Evolutionary conservation across 1,140 invertebrate genomes (phyloP).

Genomic region (Theocolax elegans): DNA sequence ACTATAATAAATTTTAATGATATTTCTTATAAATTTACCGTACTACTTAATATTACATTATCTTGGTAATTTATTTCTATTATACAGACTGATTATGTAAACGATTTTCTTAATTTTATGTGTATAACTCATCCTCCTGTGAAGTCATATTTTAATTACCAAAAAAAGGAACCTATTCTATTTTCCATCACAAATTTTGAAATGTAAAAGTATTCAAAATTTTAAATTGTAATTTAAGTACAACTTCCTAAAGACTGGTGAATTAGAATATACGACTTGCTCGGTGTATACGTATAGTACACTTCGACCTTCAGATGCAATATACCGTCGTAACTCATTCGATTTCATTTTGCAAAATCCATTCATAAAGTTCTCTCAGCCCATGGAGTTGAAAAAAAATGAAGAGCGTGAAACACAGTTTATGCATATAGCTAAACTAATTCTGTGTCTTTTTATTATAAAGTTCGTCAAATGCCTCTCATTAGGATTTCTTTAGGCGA

Average conservation of each 20-base stretch:
- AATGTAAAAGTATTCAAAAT: neutral
- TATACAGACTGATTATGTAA: no score
- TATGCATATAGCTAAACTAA: no score
- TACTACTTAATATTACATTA: no score
- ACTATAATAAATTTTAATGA: no score
- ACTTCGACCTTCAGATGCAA: conserved; percentile 10
- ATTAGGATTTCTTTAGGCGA: no score
- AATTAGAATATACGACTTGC: conserved; percentile 24
- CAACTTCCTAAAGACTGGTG: neutral
- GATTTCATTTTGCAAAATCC: conserved; percentile 13
- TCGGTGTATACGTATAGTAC: neutral
- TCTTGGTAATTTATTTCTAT: no score
- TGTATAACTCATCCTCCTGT: no score
- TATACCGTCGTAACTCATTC: conserved; percentile 11
- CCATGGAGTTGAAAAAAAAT: neutral
- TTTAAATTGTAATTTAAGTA: conserved; percentile 14
- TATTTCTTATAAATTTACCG: no score
- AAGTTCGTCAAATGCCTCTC: no score
- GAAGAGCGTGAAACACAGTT: neutral
- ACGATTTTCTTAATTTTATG: no score
- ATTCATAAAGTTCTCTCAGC: conserved; percentile 8
- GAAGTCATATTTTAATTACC: neutral
- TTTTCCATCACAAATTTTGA: neutral
- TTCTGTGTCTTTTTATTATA: no score
- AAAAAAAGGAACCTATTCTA: neutral